Percentiles rank a stretch among this genome's conserved stretches.
Conservation (phyloP, 1,140 invertebrate species). For the Leptonema lineaticorne region DNA sequence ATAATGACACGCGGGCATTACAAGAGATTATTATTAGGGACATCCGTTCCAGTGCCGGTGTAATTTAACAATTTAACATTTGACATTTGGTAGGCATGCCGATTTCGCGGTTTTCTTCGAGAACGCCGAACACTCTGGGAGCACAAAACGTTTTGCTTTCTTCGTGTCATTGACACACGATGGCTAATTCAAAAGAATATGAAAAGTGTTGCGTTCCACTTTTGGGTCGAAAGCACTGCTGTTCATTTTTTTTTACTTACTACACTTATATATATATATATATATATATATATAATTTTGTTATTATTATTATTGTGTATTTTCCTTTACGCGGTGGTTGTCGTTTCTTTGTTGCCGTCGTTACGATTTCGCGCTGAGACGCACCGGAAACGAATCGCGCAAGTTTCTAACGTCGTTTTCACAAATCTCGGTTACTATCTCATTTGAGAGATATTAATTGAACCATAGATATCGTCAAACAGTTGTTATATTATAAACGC, state of each 20-base stretch:
- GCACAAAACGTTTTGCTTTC: constrained; percentile 33
- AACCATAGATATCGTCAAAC: too few species aligned
- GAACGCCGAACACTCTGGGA: neutral
- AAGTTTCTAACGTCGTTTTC: too few species aligned
- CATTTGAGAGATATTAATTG: too few species aligned
- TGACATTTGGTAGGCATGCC: constrained; percentile 6
- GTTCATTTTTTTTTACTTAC: constrained; percentile 13
- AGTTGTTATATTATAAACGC: too few species aligned
- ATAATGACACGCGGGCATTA: too few species aligned
- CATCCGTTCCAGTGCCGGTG: neutral
- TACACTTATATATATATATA: too few species aligned
- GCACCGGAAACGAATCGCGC: neutral
- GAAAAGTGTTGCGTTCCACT: constrained; percentile 36
- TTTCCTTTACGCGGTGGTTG: neutral
- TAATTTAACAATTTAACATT: neutral
- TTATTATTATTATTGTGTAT: neutral
- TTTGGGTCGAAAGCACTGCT: constrained; percentile 27
- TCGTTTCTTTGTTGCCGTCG: constrained; percentile 21
- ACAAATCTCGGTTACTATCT: too few species aligned
- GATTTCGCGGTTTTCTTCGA: neutral
- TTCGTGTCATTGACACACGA: constrained; percentile 34
- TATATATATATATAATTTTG: too few species aligned
- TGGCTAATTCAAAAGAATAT: constrained; percentile 32
- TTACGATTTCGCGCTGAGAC: neutral
- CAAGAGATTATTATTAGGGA: constrained; percentile 6